Conservation (phyloP, 1,140 invertebrate species). For the Polypedilum vanderplanki region DNA sequence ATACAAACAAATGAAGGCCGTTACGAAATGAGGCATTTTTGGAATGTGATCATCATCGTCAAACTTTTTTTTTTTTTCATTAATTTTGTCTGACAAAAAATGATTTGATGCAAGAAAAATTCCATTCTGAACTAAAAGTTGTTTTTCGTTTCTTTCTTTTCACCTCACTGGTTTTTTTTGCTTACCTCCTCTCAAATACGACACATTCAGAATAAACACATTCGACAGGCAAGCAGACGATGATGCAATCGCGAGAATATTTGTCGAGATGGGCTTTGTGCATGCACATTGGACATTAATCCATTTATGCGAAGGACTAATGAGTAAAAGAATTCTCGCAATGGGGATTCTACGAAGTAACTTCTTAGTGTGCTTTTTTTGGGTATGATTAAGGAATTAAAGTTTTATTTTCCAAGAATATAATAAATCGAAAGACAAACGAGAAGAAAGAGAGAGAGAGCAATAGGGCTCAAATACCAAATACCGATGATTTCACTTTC, state of each 20-base stretch:
- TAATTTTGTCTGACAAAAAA: conserved; percentile 3
- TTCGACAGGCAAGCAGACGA: not conserved
- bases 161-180: not conserved
- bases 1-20: too few species aligned
- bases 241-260: conserved; percentile 1
- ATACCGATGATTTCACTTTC: not conserved
- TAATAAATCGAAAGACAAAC: not conserved
- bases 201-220: not conserved
- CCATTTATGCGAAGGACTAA: not conserved
- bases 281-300: not conserved
- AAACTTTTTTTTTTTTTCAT: not conserved
- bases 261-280: not conserved
- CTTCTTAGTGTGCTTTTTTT: not conserved
- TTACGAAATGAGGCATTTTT: not conserved
- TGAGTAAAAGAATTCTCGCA: not conserved
- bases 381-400: not conserved
- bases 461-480: too few species aligned
- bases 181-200: not conserved
- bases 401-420: too few species aligned
- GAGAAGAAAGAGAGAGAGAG: not conserved
- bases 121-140: not conserved
- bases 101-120: not conserved
- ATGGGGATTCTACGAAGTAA: not conserved
- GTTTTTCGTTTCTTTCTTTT: not conserved
- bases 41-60: conserved; percentile 16